Base-by-base conservation (phyloP, 2,888 invertebrate genomes). In the Plagodis pulveraria region DNA sequence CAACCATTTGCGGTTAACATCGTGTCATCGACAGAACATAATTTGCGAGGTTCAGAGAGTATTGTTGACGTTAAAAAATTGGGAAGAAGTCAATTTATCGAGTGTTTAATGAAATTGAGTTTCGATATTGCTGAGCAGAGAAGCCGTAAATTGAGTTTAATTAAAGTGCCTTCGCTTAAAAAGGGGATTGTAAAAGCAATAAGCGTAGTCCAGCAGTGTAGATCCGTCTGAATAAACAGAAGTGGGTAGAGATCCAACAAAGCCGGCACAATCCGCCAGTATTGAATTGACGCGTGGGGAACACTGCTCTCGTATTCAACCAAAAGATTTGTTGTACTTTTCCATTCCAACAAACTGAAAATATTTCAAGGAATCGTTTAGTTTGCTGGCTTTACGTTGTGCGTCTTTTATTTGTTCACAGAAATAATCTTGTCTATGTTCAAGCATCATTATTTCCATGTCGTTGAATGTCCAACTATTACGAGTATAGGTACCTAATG, bases 231-330 rank as follows among this genome's bases (percentile, higher is more conserved):
- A 56, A 66, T 60, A 65, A 70, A 67, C 58, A 69, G 58, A 62
- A 65, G 62, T 63, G 55, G 50, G 59, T 57, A 56, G 52, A 59
- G 57, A 63, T 52, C 32, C 56, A 59, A 62, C 58, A 63, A 67
- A 61, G 58, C 58, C 53, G 49, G 51, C 42, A 56, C 45, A 53
- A 62, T 59, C 66, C 55, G 42, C 57, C 58, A 52, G 53, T 65
- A 69, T 65, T 72, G 52, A 60, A 74, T 71, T 70, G 67, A 72
- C 67, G 62, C 48, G 62, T 61, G 64, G 66, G 70, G 33, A 34
- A 71, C 70, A 69, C 66, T 66, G 65, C 64, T 66, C 63, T 52
- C 48, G 35, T 67, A 67, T 63, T 61, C 60, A 57, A 38, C 10
- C 41, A 52, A 63, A 50, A 67, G 71, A 73, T 74, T 71, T 71